Conservation (phyloP, 2,888 invertebrate genomes). For the Tachina grossa region DNA sequence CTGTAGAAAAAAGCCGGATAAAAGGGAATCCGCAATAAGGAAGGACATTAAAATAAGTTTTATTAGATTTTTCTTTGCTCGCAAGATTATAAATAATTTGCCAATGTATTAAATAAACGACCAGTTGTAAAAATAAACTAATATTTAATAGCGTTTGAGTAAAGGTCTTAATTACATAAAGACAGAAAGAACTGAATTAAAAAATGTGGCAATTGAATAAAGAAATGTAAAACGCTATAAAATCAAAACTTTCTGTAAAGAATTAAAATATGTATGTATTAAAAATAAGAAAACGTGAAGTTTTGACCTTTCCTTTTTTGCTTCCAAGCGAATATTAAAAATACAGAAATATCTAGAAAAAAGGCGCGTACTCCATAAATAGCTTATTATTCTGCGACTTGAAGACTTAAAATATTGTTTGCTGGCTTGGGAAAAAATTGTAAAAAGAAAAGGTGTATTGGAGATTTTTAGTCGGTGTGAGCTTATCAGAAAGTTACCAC, state of each 20-base stretch:
- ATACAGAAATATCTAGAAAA: slow-evolving; percentile 39
- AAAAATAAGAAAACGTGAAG: slow-evolving; percentile 25
- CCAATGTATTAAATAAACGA: slow-evolving; percentile 17
- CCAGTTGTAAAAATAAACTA: slow-evolving; percentile 14
- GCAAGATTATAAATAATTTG: slow-evolving; percentile 21
- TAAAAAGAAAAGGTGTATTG: slow-evolving; percentile 1
- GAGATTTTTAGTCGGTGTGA: slow-evolving; percentile 13
- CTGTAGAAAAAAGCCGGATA: slow-evolving; percentile 48
- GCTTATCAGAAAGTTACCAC: slow-evolving; percentile 39
- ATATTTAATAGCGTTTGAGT: background rate
- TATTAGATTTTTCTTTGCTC: slow-evolving; percentile 37
- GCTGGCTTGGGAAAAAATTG: background rate
- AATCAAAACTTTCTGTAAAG: slow-evolving; percentile 15
- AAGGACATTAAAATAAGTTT: slow-evolving; percentile 33
- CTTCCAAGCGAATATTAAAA: slow-evolving; percentile 12
- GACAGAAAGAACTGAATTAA: slow-evolving; percentile 12
- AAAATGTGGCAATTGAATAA: slow-evolving; percentile 11
- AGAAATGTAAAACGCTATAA: slow-evolving; percentile 19
- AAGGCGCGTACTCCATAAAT: slow-evolving; percentile 36
- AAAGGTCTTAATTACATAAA: slow-evolving; percentile 14
- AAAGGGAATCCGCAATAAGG: slow-evolving; percentile 28
- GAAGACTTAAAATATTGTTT: background rate
- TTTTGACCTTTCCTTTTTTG: slow-evolving; percentile 9
- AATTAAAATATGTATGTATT: slow-evolving; percentile 10
- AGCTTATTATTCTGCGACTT: background rate